A percentile compares a stretch with the other conserved stretches of the same genome.
These are phyloP conservation scores for Coregonus ussuriensis DNA, from an alignment of 2,797 vertebrate species.

Conservation along the genomic window DNA sequence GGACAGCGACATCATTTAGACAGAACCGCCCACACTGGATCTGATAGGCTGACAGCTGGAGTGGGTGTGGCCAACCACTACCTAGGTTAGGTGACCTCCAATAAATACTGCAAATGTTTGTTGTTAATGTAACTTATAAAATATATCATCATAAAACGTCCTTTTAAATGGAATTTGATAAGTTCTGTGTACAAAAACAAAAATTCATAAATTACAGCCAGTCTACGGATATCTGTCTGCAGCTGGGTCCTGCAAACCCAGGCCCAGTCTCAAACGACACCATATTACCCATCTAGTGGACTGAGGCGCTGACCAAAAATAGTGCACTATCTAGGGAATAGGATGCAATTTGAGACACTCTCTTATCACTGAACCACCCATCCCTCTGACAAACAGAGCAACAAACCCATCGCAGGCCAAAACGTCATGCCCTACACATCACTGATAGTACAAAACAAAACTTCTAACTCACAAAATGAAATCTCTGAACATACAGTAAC, in stretches of 20 bases:
- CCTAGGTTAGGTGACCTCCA: slow-evolving; percentile 69
- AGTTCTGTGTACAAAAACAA: slow-evolving; percentile 74
- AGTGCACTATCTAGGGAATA: background rate
- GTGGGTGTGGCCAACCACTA: slow-evolving; percentile 40
- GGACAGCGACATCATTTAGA: slow-evolving; percentile 70
- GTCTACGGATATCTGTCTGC: slow-evolving; percentile 58
- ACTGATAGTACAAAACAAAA: slow-evolving; percentile 80
- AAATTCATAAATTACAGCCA: slow-evolving; percentile 77
- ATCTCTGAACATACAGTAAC: slow-evolving; percentile 80
- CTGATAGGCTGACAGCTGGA: slow-evolving; percentile 59
- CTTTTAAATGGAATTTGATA: slow-evolving; percentile 69
- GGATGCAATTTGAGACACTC: background rate
- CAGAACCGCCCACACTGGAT: slow-evolving; percentile 63
- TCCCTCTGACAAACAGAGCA: slow-evolving; percentile 17
- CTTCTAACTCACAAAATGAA: slow-evolving; percentile 53
- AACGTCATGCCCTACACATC: slow-evolving; percentile 87
- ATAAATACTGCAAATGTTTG: slow-evolving; percentile 79
- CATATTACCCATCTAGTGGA: background rate
- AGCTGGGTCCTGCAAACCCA: slow-evolving; percentile 27
- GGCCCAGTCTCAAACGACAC: background rate
- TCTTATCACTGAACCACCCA: background rate
- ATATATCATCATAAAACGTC: slow-evolving; percentile 77
- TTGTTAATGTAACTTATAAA: slow-evolving; percentile 76
- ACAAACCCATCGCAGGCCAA: slow-evolving; percentile 68
- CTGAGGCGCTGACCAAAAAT: background rate